These are phyloP conservation scores for Glandiceps talaboti DNA, from an alignment of 53 echinoderm and acorn worm genomes.

Conservation along the genomic window DNA sequence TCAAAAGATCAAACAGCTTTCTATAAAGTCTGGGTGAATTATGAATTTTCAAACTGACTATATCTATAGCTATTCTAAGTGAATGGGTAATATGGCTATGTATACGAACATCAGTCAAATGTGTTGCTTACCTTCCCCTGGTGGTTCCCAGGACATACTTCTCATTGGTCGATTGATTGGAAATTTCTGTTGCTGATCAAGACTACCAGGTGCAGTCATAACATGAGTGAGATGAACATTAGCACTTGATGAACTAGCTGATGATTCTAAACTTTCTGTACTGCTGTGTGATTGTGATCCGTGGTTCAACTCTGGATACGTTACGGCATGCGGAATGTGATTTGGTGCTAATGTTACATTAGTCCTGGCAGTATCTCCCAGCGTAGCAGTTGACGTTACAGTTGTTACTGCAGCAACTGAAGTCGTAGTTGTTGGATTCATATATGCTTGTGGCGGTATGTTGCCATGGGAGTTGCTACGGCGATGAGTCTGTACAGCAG, in stretches of 20 bases:
- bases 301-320: conserved; percentile 14
- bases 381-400: not conserved
- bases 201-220: not conserved
- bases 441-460: conserved; percentile 8
- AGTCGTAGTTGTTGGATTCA: conserved; percentile 8
- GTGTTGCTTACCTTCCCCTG: not conserved
- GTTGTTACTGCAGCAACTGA: not conserved
- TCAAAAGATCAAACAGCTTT: too few species aligned
- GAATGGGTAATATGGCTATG: too few species aligned
- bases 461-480: conserved; percentile 10
- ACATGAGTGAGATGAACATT: not conserved
- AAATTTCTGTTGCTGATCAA: conserved; percentile 4
- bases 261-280: conserved; percentile 4
- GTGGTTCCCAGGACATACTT: conserved; percentile 23
- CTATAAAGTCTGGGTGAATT: too few species aligned
- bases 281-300: conserved; percentile 25
- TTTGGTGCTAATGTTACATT: not conserved
- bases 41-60: too few species aligned
- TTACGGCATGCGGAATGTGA: conserved; percentile 30
- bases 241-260: conserved; percentile 14
- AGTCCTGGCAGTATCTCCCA: not conserved
- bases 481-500: conserved; percentile 3
- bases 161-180: conserved; percentile 7
- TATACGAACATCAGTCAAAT: too few species aligned
- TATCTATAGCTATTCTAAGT: too few species aligned